A percentile compares a stretch with the other conserved stretches of the same genome.
Evolutionary conservation across 2,113 vertebrate genomes (phyloP).

Genomic region (Channa maculata): DNA sequence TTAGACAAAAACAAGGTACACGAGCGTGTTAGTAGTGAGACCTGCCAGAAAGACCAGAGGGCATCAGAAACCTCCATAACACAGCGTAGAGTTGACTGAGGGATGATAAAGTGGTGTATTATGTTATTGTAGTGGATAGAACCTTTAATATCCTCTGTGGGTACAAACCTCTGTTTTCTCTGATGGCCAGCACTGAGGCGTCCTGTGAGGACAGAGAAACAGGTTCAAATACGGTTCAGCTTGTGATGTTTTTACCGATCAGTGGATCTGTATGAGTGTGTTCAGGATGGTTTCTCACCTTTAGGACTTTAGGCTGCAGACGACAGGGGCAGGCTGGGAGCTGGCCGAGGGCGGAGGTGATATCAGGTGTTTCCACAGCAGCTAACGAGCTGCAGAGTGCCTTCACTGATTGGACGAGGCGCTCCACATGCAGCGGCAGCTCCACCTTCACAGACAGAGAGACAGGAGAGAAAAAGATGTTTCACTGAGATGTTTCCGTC

Average conservation of each 20-base stretch:
- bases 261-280: neutral
- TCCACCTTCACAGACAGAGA: slow-evolving; percentile 81
- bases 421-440: slow-evolving; percentile 87
- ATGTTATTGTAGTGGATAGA: neutral
- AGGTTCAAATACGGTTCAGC: neutral
- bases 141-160: neutral
- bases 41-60: too few species aligned
- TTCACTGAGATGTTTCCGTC: too few species aligned
- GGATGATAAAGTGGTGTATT: too few species aligned
- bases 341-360: slow-evolving; percentile 91
- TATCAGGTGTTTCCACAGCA: slow-evolving; percentile 91
- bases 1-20: neutral
- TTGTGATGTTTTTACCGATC: too few species aligned
- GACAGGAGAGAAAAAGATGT: neutral
- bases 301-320: slow-evolving; percentile 92
- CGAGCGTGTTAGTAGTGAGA: neutral
- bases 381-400: slow-evolving; percentile 94
- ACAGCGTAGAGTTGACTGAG: too few species aligned
- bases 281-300: slow-evolving; percentile 80
- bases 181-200: slow-evolving; percentile 86
- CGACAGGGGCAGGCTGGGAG: slow-evolving; percentile 95
- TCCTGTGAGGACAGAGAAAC: slow-evolving; percentile 82
- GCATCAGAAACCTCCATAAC: too few species aligned
- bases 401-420: slow-evolving; percentile 94
- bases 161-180: slow-evolving; percentile 91